phyloP scores from a whole-genome alignment of 2,888 invertebrate genomes.

The Zaprionus bogoriensis region DNA sequence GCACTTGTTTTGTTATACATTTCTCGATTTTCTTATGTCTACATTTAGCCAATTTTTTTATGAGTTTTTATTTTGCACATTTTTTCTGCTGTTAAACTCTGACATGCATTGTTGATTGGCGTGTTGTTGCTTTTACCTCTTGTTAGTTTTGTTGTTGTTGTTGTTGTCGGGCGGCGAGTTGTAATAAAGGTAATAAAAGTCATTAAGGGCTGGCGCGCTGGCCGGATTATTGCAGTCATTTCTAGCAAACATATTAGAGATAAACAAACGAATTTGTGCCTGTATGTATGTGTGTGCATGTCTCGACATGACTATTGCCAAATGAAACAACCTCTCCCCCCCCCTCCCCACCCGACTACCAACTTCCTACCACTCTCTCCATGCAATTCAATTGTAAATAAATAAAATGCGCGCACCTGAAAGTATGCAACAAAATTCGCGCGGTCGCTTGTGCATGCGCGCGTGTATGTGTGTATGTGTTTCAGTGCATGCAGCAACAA shows the following conservation, averaged over 20 bases:
- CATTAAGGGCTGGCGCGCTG: slow-evolving; percentile 78
- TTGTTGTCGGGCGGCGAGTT: slow-evolving; percentile 35
- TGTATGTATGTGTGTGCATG: slow-evolving; percentile 16
- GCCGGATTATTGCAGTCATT: slow-evolving; percentile 66
- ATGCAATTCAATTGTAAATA: background rate
- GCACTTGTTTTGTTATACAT: background rate
- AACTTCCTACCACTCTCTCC: background rate
- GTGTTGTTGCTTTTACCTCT: slow-evolving; percentile 15
- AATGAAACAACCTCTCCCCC: background rate
- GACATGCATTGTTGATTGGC: slow-evolving; percentile 12
- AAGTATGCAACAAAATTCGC: background rate
- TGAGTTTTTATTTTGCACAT: slow-evolving; percentile 1
- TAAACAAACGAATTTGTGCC: slow-evolving; percentile 8
- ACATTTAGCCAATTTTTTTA: too few relatives aligned
- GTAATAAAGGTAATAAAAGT: slow-evolving; percentile 78
- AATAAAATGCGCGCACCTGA: background rate
- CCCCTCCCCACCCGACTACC: background rate
- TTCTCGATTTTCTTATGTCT: background rate
- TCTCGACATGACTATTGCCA: slow-evolving; percentile 9
- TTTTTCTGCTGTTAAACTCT: slow-evolving; percentile 39
- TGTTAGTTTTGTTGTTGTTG: slow-evolving; percentile 24
- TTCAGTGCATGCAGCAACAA: slow-evolving; percentile 11
- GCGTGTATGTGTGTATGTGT: background rate
- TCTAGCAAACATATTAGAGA: background rate
- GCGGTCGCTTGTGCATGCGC: background rate